phyloP scores from a whole-genome alignment of 2,888 invertebrate genomes.

The Argyra leucocephala region DNA sequence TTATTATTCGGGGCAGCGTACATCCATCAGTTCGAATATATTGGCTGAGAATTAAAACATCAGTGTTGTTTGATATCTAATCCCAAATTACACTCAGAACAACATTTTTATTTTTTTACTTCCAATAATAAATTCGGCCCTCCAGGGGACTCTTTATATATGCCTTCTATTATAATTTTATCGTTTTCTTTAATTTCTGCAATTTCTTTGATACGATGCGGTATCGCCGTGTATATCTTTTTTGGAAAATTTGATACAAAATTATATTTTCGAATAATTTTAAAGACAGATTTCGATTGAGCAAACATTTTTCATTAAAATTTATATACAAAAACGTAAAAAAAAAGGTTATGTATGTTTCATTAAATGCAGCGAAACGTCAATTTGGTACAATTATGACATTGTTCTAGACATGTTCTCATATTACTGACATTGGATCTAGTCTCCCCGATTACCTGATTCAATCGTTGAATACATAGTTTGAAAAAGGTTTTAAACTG shows the following conservation, averaged over 20 bases:
- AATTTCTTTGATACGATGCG: conserved; percentile 23
- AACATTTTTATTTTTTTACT: conserved; percentile 42
- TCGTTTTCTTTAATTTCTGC: conserved; percentile 54
- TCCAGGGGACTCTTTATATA: conserved; percentile 50
- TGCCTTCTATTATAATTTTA: conserved; percentile 53
- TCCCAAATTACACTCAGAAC: conserved; percentile 63
- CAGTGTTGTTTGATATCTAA: conserved; percentile 76
- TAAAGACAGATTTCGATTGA: too few species aligned
- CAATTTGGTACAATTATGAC: too few species aligned
- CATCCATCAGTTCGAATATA: conserved; percentile 75
- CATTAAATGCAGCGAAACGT: too few species aligned
- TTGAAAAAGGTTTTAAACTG: too few species aligned
- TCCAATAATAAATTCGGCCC: conserved; percentile 51
- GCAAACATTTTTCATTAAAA: too few species aligned
- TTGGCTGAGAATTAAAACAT: conserved; percentile 79
- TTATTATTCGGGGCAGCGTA: conserved; percentile 65
- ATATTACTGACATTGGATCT: too few species aligned
- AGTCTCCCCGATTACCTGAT: too few species aligned
- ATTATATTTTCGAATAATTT: not conserved
- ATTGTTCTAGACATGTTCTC: too few species aligned
- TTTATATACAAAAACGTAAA: too few species aligned
- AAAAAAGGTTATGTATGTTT: too few species aligned
- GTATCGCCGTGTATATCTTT: conserved; percentile 19
- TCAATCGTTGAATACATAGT: too few species aligned
- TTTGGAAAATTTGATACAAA: conserved; percentile 5